Percentiles rank a stretch among this genome's conserved stretches.
Evolutionary conservation across 2,113 vertebrate species (phyloP).

Genomic region (Geococcyx californianus): DNA sequence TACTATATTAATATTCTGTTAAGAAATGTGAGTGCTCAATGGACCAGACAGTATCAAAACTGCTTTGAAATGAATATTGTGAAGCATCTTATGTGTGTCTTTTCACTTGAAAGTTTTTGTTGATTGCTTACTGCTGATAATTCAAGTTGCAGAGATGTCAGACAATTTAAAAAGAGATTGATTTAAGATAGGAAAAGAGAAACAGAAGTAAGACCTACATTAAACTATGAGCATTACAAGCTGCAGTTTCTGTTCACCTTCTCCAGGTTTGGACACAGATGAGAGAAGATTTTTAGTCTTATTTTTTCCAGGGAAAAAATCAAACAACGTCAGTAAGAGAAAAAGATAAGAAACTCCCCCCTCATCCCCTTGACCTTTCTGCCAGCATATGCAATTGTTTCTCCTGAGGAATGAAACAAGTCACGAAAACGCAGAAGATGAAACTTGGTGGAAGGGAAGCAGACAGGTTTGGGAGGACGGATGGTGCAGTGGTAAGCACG

Average conservation of each 20-base stretch:
- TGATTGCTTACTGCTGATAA: background rate
- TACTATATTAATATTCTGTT: background rate
- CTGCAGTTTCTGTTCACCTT: background rate
- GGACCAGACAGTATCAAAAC: background rate
- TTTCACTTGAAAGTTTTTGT: background rate
- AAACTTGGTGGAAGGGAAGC: background rate
- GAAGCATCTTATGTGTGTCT: background rate
- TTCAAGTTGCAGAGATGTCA: background rate
- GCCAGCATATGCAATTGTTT: background rate
- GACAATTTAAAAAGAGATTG: background rate
- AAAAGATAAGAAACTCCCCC: fast-evolving
- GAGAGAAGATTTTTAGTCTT: background rate
- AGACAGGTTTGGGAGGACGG: background rate
- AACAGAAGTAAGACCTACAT: background rate
- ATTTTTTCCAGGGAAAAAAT: background rate
- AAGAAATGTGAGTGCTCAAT: background rate
- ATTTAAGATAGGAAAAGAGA: background rate
- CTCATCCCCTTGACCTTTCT: background rate
- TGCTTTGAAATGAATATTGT: background rate
- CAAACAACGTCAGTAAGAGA: background rate
- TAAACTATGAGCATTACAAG: background rate
- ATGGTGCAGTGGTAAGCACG: background rate
- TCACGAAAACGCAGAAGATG: background rate
- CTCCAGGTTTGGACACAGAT: background rate
- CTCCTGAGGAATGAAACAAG: background rate